phyloP scores from a whole-genome alignment of 2,113 vertebrate species.

The Morone chrysops region DNA sequence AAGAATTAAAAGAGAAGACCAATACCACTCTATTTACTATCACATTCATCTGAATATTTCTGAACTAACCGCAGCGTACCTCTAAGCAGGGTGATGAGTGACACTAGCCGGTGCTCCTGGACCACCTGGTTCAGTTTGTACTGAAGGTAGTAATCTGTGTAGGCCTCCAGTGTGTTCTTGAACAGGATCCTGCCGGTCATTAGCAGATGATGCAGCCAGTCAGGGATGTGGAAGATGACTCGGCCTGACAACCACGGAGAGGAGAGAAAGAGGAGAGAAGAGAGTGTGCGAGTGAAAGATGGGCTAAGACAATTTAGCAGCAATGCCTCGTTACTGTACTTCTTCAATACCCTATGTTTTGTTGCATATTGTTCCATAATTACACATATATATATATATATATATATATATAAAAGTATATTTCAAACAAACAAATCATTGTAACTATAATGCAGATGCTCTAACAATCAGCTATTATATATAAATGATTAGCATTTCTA shows the following conservation, averaged over 20 bases:
- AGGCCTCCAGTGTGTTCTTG: constrained; percentile 94
- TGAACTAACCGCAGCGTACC: constrained; percentile 74
- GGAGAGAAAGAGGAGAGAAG: not conserved
- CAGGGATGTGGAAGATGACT: constrained; percentile 86
- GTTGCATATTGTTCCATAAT: too few species aligned
- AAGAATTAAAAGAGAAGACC: not conserved
- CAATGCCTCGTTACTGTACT: too few species aligned
- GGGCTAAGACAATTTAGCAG: not conserved
- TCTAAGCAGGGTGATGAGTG: constrained; percentile 96
- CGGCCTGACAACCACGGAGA: constrained; percentile 82
- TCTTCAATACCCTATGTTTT: too few species aligned
- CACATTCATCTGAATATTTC: not conserved
- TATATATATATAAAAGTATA: not conserved
- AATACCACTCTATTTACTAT: not conserved
- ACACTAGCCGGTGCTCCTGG: constrained; percentile 94
- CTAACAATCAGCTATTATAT: not conserved
- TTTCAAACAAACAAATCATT: not conserved
- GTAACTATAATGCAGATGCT: not conserved
- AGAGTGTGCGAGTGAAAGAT: not conserved
- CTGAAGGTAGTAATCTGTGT: constrained; percentile 91
- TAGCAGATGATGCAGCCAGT: constrained; percentile 96
- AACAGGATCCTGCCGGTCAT: constrained; percentile 95
- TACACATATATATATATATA: too few species aligned
- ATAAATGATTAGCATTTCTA: not conserved
- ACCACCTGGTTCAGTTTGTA: constrained; percentile 91